These are phyloP conservation scores for Gambelia wislizenii DNA, from an alignment of 2,797 vertebrate genomes.

Conservation along the genomic window DNA sequence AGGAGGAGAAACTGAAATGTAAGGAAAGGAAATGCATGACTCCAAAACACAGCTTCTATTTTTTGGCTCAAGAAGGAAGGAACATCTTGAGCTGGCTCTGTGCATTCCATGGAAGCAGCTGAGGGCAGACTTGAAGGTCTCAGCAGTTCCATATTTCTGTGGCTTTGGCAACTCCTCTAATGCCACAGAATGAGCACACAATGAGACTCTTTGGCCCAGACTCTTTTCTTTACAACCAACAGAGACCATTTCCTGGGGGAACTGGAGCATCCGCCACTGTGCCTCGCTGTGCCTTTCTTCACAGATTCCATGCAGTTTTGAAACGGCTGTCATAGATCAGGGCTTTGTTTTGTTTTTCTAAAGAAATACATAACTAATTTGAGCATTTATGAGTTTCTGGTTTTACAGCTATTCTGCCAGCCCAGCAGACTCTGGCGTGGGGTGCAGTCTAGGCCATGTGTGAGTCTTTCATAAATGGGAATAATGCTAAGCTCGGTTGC, in stretches of 20 bases:
- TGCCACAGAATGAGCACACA: not conserved
- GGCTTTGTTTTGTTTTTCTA: no score
- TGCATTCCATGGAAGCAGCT: not conserved
- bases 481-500: not conserved
- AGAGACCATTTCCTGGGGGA: not conserved
- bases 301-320: not conserved
- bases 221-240: rapidly evolving
- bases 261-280: not conserved
- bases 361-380: not conserved
- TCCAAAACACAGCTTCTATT: not conserved
- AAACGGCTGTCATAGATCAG: not conserved
- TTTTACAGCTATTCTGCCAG: not conserved
- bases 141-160: not conserved
- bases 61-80: not conserved
- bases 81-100: not conserved
- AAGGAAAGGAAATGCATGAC: not conserved
- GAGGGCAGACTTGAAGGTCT: not conserved
- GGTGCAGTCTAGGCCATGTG: not conserved
- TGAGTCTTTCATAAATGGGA: not conserved
- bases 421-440: not conserved
- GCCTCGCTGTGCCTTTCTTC: not conserved
- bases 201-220: not conserved
- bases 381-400: not conserved
- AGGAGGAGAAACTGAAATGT: not conserved
- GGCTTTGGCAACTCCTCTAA: not conserved